Conservation (phyloP, 2,113 vertebrate species). For the Bos indicus region DNA sequence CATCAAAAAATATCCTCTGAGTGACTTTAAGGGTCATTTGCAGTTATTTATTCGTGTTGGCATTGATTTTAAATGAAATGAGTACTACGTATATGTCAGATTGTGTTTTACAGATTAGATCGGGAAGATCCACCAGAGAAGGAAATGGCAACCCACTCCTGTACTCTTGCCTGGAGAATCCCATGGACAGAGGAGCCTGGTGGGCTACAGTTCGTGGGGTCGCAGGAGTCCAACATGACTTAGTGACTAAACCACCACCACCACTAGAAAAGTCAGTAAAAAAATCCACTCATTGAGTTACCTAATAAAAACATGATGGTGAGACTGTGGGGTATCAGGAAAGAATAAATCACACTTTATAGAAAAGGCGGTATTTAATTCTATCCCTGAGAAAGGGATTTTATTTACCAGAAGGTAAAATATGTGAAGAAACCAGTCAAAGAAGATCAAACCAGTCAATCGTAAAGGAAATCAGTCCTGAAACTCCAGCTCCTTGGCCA, state of each 20-base stretch:
- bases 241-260: neutral
- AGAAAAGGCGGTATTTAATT: neutral
- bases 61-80: neutral
- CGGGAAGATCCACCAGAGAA: neutral
- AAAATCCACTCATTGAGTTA: neutral
- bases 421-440: neutral
- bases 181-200: neutral
- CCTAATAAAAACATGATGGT: neutral
- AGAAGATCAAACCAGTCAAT: neutral
- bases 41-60: neutral
- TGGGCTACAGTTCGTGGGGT: neutral
- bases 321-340: neutral
- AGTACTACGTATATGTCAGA: neutral
- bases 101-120: neutral
- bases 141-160: neutral
- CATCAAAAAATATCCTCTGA: neutral
- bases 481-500: neutral
- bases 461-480: neutral
- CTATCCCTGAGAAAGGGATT: neutral
- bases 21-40: neutral
- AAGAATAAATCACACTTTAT: neutral
- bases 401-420: neutral
- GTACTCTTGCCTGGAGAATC: neutral
- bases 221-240: rapidly evolving
- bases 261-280: neutral